Percentiles rank a stretch among this genome's conserved stretches.
Evolutionary conservation across 2,797 vertebrate species (phyloP).

Genomic region (Pelochelys cantorii): DNA sequence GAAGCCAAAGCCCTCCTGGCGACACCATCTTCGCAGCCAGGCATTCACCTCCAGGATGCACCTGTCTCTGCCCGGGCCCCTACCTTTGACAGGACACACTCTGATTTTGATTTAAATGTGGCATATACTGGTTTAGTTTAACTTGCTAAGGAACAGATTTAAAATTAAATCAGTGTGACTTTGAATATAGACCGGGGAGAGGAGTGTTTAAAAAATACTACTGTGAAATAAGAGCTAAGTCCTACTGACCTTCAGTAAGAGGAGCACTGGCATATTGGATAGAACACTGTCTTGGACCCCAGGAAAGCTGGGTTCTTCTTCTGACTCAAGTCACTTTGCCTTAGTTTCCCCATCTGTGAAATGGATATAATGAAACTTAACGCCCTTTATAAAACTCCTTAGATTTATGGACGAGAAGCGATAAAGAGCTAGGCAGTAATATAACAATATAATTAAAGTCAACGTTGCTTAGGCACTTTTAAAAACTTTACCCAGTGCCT

Average conservation of each 20-base stretch:
- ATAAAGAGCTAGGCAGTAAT: too few relatives aligned
- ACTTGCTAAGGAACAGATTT: not conserved
- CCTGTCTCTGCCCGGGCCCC: too few relatives aligned
- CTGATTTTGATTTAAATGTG: not conserved
- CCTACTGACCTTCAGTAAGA: not conserved
- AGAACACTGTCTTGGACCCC: too few relatives aligned
- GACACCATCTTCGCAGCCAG: too few relatives aligned
- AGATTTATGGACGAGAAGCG: too few relatives aligned
- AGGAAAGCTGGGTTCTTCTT: not conserved
- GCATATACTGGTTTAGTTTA: not conserved
- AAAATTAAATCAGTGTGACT: not conserved
- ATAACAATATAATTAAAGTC: too few relatives aligned
- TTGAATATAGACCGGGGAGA: not conserved
- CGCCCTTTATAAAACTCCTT: not conserved
- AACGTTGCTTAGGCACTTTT: not conserved
- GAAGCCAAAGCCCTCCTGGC: too few relatives aligned
- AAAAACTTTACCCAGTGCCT: not conserved
- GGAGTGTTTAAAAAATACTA: not conserved
- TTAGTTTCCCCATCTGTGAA: not conserved
- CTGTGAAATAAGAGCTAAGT: not conserved
- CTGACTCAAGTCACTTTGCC: not conserved
- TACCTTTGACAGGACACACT: too few relatives aligned
- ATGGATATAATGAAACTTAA: not conserved
- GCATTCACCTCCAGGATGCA: too few relatives aligned
- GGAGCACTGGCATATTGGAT: not conserved